These are phyloP conservation scores for Hybos culiciformis DNA, from an alignment of 2,888 invertebrate genomes.

Conservation along the genomic window DNA sequence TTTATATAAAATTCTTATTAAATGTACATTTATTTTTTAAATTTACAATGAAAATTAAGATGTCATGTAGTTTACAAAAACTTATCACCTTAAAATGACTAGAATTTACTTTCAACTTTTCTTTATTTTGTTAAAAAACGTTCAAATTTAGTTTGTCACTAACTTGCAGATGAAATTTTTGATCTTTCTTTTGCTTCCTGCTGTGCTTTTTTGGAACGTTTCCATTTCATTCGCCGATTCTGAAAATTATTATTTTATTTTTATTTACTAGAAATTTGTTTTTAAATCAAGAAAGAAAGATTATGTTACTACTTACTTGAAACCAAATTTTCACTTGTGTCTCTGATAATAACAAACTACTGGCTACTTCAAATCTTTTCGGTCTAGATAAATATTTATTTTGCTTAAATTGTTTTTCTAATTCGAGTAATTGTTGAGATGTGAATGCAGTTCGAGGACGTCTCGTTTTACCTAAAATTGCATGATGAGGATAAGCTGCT, in stretches of 20 bases:
- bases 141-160: constrained; percentile 4
- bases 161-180: constrained; percentile 16
- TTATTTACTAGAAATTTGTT: too few species aligned
- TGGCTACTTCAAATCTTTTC: constrained; percentile 96
- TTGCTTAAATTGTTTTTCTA: constrained; percentile 97
- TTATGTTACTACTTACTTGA: too few species aligned
- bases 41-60: too few species aligned
- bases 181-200: constrained; percentile 58
- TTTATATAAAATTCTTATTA: too few species aligned
- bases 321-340: constrained; percentile 99
- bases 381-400: constrained; percentile 98
- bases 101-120: too few species aligned
- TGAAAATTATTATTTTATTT: too few species aligned
- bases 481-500: constrained; percentile 62
- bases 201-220: constrained; percentile 90
- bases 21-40: too few species aligned
- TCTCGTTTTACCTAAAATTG: constrained; percentile 71
- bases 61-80: too few species aligned
- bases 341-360: constrained; percentile 92
- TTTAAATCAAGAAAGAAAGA: too few species aligned
- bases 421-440: constrained; percentile 83
- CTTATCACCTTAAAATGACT: too few species aligned
- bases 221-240: constrained; percentile 98
- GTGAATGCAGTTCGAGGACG: constrained; percentile 97
- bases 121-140: neutral